phyloP scores from a whole-genome alignment of 2,113 vertebrate species.

The Gyps fulvus region DNA sequence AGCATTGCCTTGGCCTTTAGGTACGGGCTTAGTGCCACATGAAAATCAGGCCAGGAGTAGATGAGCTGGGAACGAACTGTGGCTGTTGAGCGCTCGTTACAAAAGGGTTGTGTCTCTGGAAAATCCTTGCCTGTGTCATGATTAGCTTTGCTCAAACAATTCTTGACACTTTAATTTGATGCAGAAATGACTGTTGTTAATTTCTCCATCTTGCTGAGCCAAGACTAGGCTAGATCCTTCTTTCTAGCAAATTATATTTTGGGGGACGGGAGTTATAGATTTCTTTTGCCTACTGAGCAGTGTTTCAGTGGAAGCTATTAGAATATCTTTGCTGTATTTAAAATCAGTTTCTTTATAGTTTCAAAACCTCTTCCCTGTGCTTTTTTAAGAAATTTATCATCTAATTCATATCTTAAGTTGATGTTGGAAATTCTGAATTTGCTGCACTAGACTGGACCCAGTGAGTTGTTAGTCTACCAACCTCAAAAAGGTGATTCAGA shows the following conservation, averaged over 20 bases:
- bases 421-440: background rate
- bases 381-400: background rate
- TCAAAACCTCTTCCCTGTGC: background rate
- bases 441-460: background rate
- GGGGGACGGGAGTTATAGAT: rapidly evolving
- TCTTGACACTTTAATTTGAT: background rate
- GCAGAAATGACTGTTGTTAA: background rate
- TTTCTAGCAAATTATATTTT: background rate
- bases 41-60: background rate
- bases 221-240: background rate
- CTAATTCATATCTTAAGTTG: background rate
- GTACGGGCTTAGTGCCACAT: rapidly evolving
- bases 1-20: background rate
- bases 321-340: background rate
- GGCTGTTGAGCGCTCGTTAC: background rate
- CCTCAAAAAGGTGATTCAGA: background rate
- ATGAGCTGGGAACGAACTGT: background rate
- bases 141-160: background rate
- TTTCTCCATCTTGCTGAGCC: background rate
- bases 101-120: background rate
- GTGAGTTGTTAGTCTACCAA: background rate
- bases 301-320: background rate
- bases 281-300: background rate
- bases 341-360: background rate
- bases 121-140: background rate